Percentiles rank a stretch among this genome's conserved stretches.
Conservation (phyloP, 2,797 vertebrate species). For the Lepilemur ruficaudatus region DNA sequence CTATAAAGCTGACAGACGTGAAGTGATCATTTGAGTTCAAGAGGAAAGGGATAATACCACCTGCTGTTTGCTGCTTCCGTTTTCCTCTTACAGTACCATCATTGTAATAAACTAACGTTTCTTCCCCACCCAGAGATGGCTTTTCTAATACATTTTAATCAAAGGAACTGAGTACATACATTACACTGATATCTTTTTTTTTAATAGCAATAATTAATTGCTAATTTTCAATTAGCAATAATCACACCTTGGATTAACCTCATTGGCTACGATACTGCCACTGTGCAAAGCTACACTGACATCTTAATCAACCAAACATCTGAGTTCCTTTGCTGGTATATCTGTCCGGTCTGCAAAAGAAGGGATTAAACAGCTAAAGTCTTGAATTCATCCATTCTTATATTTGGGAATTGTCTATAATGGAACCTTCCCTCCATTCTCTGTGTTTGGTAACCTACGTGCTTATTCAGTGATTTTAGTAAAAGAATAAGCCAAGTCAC, state of each 20-base stretch:
- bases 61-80: neutral
- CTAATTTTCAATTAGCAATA: neutral
- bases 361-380: neutral
- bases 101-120: constrained; percentile 44
- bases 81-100: neutral
- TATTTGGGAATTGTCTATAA: neutral
- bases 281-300: neutral
- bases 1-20: constrained; percentile 87
- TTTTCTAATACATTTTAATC: constrained; percentile 34
- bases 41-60: neutral
- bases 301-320: neutral
- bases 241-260: neutral
- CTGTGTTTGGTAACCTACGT: neutral
- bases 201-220: no score
- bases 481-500: neutral
- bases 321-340: neutral
- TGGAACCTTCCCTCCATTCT: neutral
- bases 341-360: neutral
- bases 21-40: constrained; percentile 69
- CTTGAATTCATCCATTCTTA: neutral
- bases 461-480: neutral
- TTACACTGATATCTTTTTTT: neutral
- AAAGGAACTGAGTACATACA: neutral
- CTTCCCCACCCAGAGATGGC: neutral
- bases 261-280: neutral